phyloP scores from a whole-genome alignment of 2,888 invertebrate genomes.

The Drosophila dives region DNA sequence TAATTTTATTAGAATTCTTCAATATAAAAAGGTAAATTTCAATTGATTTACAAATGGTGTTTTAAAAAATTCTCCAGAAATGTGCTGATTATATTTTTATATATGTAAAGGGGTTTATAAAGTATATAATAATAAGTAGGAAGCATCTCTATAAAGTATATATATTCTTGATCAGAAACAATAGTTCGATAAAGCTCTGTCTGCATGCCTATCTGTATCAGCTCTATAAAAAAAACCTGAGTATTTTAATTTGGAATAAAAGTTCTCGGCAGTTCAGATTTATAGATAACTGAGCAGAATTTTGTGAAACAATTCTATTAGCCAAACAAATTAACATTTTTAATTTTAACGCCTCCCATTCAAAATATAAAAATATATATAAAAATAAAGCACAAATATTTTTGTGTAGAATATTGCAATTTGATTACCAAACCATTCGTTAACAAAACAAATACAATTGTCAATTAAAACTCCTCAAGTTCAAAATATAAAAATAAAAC shows the following conservation, averaged over 20 bases:
- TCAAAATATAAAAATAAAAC: too few relatives aligned
- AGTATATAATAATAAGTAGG: neutral
- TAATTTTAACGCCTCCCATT: too few relatives aligned
- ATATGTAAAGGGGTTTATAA: neutral
- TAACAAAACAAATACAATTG: neutral
- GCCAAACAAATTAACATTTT: too few relatives aligned
- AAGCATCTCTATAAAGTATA: neutral
- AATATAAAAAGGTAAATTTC: neutral
- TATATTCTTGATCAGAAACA: neutral
- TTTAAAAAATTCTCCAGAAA: neutral
- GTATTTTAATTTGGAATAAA: neutral
- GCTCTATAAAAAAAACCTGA: neutral
- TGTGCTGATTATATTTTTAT: neutral
- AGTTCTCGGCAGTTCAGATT: too few relatives aligned
- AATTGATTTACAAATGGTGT: neutral
- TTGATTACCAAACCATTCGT: neutral
- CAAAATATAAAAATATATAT: too few relatives aligned
- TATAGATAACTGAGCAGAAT: too few relatives aligned
- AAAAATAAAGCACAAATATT: too few relatives aligned
- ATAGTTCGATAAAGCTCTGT: neutral
- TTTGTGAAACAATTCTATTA: too few relatives aligned
- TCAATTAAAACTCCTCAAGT: neutral
- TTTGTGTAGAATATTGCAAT: too few relatives aligned
- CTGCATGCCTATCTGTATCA: neutral
- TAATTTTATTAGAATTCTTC: neutral